Evolutionary conservation across 2,888 invertebrate genomes (phyloP), one percentile per base, ranked within the genome.

Genomic region (Caenorhabditis drosophilae): DNA sequence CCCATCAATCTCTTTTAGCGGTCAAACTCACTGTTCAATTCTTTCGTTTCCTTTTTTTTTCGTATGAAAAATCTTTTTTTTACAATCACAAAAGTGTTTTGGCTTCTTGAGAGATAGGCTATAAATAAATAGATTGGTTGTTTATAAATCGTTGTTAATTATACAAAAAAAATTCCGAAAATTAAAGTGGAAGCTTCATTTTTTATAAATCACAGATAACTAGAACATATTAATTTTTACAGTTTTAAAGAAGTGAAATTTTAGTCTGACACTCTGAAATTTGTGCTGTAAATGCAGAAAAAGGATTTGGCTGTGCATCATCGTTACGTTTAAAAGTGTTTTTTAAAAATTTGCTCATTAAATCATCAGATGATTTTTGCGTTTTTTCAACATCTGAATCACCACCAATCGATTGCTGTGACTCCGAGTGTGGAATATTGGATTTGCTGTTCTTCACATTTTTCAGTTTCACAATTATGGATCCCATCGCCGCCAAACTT

Each of bases 61-160:
- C 22, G n/a, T 16, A n/a, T 49, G 47, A n/a, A n/a, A n/a, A n/a
- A n/a, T n/a, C n/a, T n/a, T n/a, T n/a, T n/a, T n/a, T 45, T 23
- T 4, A n/a, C n/a, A 15, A 20, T 50, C 44, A 35, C 48, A 26
- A 38, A 54, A 58, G 64, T 64, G 64, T 41, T 59, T 55, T 52
- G 64, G 64, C 64, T 64, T 64, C 64, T 64, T 55, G 64, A 64
- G 59, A 64, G 64, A 64, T 59, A 56, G 55, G 63, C 63, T 56
- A 48, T 26, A 63, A 62, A 63, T 63, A 58, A 63, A 63, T 63
- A 63, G 63, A 63, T 63, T 63, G 63, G 58, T 53, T 63, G 63
- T 58, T 46, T 51, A 49, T 45, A 27, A 49, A 46, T 26, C 12
- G 6, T 36, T n/a, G 36, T 36, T 36, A 7, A 36, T 36, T 36